These are phyloP conservation scores for Zelleria hepariella DNA, from an alignment of 2,888 invertebrate genomes.

Conservation along the genomic window DNA sequence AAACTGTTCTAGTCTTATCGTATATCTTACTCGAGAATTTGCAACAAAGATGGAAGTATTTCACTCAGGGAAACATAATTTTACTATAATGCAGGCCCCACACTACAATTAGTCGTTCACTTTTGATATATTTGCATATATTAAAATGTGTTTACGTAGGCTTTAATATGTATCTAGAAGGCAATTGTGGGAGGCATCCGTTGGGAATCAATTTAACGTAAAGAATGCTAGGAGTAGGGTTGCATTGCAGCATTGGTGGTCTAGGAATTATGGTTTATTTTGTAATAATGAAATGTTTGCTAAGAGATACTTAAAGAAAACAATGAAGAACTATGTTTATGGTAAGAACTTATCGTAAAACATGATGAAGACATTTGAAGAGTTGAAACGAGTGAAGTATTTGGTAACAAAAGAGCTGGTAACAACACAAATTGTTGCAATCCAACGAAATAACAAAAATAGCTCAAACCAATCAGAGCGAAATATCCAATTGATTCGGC, in stretches of 20 bases:
- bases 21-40: neutral
- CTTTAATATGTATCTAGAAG: neutral
- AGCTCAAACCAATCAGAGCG: constrained; percentile 4
- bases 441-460: neutral
- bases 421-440: neutral
- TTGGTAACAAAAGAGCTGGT: neutral
- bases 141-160: constrained; percentile 5
- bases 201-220: neutral
- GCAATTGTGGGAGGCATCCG: neutral
- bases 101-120: constrained; percentile 7
- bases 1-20: neutral
- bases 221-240: neutral
- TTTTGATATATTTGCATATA: constrained; percentile 12
- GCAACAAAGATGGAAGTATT: neutral
- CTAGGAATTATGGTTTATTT: neutral
- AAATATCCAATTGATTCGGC: neutral
- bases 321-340: too few species aligned
- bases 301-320: too few species aligned
- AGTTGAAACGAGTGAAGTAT: neutral
- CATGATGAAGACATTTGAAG: neutral
- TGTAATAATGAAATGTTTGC: too few species aligned
- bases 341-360: neutral
- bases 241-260: neutral
- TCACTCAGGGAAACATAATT: neutral
- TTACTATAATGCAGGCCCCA: constrained; percentile 6